Percentiles rank a stretch among this genome's conserved stretches.
Evolutionary conservation across 2,797 vertebrate genomes (phyloP).

Genomic region (Acrossocheilus fasciatus): DNA sequence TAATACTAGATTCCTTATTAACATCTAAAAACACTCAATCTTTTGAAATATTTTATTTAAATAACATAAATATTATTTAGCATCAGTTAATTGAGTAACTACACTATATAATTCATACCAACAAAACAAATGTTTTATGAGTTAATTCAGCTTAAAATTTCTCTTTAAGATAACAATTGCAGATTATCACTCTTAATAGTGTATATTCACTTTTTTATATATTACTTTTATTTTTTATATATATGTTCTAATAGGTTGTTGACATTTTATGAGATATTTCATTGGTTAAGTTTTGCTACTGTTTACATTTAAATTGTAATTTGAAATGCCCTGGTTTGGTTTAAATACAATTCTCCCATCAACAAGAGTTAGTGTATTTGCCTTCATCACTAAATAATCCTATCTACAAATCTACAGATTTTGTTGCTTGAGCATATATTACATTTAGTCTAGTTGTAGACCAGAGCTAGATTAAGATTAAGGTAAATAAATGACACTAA

Average conservation of each 20-base stretch:
- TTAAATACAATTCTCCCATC: neutral
- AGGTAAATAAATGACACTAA: neutral
- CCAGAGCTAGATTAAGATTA: neutral
- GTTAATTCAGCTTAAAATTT: too few relatives aligned
- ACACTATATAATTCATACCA: neutral
- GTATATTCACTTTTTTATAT: too few relatives aligned
- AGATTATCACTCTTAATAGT: too few relatives aligned
- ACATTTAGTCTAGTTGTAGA: neutral
- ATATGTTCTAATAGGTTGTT: neutral
- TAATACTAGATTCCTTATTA: neutral
- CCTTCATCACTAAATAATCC: neutral
- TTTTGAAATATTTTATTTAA: neutral
- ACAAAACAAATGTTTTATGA: too few relatives aligned
- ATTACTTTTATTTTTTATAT: too few relatives aligned
- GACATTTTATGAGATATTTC: neutral
- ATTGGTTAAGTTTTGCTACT: neutral
- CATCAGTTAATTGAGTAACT: neutral
- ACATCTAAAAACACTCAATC: neutral
- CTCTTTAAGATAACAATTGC: too few relatives aligned
- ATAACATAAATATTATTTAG: neutral
- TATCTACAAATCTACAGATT: conserved; percentile 4
- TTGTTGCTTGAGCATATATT: neutral
- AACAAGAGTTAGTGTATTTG: neutral
- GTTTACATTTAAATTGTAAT: neutral
- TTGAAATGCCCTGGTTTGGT: neutral